Base-by-base conservation (phyloP, 1,140 invertebrate species). In the Dendrolimus punctatus region DNA sequence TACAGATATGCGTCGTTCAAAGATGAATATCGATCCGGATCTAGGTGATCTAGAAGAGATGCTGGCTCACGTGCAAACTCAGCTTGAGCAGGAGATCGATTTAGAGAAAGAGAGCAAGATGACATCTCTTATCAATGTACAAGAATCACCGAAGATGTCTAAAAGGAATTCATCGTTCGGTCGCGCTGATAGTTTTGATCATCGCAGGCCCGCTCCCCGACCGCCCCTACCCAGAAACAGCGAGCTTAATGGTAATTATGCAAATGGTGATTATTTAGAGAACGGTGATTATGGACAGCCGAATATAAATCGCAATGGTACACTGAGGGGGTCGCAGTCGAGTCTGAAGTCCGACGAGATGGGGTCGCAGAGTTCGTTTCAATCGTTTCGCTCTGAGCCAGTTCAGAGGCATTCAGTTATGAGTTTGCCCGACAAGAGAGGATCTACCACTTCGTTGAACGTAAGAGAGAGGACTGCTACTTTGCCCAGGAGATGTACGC, bases 11-110 rank as follows among this genome's bases (percentile, higher is more conserved):
- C 69, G 79, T 49, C 77, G 80, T 5, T 57, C 64, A 9, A 82
- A 80, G 57, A 63, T 80, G 58, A 84, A 76, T 38, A 61, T 83
- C 5, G 78, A 84, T 49, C 81, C 87, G 0, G 82, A 88, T 64
- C 50, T 88, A 51, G 80, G 80, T 0, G 87, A 88, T 46, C 47
- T 88, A 38, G 87, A 88, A 46, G 80, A 87, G 49, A 87, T 88
- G 85, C 58, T 88, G 6, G 85, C 85, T 0, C 72, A 81, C 49
- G 85, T 88, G 1, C 87, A 88, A 43, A 76, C 66, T 5, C 81
- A 88, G 52, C 61, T 88, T 7, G 82, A 88, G 57, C 73, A 85
- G 40, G 87, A 88, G 58, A 88, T 88, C 2, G 84, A 83, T 43
- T 45, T 80, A 60, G 75, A 84, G 49, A 71, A 71, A 9, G 73